phyloP scores from a whole-genome alignment of 2,797 vertebrate species.

The Lacerta viridis region DNA sequence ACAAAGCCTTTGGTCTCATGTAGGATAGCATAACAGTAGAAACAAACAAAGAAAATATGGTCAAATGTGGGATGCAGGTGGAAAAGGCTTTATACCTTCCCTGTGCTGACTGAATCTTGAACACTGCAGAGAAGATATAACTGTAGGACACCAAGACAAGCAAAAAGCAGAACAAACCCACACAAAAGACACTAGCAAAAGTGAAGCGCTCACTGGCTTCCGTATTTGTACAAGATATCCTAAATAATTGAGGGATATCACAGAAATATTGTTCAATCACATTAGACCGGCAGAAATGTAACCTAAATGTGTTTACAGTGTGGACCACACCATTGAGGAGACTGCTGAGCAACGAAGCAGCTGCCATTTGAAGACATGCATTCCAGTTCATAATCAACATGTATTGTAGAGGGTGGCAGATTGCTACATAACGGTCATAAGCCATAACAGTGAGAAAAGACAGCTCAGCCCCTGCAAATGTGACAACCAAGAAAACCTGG shows the following conservation, averaged over 20 bases:
- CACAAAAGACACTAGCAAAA: not conserved
- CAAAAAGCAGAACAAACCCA: not conserved
- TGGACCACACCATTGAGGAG: slow-evolving; percentile 13
- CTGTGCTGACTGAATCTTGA: slow-evolving; percentile 42
- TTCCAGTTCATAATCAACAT: not conserved
- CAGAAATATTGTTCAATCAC: slow-evolving; percentile 47
- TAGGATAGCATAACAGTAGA: not conserved
- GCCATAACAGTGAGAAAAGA: slow-evolving; percentile 48
- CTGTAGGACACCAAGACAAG: not conserved
- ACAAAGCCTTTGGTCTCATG: not conserved
- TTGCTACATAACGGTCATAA: slow-evolving; percentile 25
- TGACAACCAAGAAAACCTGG: slow-evolving; percentile 35
- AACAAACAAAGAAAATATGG: not conserved
- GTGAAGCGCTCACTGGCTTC: not conserved
- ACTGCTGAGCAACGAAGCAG: slow-evolving; percentile 1
- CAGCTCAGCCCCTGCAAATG: slow-evolving; percentile 25
- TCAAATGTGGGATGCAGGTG: slow-evolving; percentile 12
- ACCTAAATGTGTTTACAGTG: not conserved
- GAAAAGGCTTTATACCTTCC: not conserved
- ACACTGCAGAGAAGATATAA: slow-evolving; percentile 15
- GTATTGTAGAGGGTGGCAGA: slow-evolving; percentile 24
- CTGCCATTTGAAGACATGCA: slow-evolving; percentile 24
- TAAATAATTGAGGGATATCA: slow-evolving; percentile 43
- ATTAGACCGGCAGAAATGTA: slow-evolving; percentile 18
- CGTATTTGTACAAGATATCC: slow-evolving; percentile 30